Conservation (phyloP, 2,113 vertebrate genomes). For the Atrichornis clamosus region DNA sequence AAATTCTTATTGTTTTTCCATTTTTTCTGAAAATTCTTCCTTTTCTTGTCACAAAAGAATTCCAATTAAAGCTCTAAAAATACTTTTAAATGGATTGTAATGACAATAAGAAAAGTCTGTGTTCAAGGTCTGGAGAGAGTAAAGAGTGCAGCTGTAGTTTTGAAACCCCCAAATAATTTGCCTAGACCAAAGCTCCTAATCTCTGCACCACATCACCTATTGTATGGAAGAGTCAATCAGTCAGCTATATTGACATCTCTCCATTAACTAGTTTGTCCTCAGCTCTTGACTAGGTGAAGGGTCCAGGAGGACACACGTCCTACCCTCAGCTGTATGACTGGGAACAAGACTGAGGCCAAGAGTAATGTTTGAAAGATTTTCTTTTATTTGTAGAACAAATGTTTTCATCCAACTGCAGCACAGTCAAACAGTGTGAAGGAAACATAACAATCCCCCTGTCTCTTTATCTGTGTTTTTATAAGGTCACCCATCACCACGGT, state of each 20-base stretch:
- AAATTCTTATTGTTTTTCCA: neutral
- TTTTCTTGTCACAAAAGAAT: neutral
- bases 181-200: neutral
- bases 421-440: neutral
- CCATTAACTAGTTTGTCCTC: neutral
- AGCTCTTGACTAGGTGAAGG: neutral
- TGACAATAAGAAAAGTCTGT: rapidly evolving
- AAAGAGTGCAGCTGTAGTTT: neutral
- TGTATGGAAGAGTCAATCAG: neutral
- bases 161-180: neutral
- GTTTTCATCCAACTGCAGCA: slow-evolving; percentile 24
- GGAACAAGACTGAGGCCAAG: neutral
- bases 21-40: neutral
- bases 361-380: slow-evolving; percentile 22
- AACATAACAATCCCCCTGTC: slow-evolving; percentile 12
- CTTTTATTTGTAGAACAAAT: slow-evolving; percentile 55
- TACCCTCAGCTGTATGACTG: neutral
- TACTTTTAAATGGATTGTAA: neutral
- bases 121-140: neutral
- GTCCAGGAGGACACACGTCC: neutral
- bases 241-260: neutral
- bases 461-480: slow-evolving; percentile 42
- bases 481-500: slow-evolving; percentile 46
- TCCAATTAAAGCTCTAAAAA: neutral
- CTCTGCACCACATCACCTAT: neutral